A percentile compares a stretch with the other conserved stretches of the same genome.
These are phyloP conservation scores for Lytechinus variegatus DNA, from an alignment of 35 echinoderm and acorn worm species.

Conservation along the genomic window DNA sequence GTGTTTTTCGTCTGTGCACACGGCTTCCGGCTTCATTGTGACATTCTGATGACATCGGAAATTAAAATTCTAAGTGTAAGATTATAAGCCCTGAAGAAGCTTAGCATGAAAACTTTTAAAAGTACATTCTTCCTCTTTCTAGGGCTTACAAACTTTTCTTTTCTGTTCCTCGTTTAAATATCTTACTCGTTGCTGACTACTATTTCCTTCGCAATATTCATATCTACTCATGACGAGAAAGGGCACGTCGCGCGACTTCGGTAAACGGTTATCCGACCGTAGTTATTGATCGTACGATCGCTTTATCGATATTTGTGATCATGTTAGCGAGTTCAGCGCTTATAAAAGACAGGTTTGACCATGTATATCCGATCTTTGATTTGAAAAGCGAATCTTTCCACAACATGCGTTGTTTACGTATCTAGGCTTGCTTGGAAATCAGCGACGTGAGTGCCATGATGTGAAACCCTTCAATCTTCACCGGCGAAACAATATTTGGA, in stretches of 20 bases:
- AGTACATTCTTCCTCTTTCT: not conserved
- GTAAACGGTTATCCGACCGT: not conserved
- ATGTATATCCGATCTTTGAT: not conserved
- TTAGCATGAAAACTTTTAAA: not conserved
- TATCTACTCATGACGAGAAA: not conserved
- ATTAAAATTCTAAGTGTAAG: too few species aligned
- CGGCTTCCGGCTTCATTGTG: too few species aligned
- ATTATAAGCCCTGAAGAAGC: too few species aligned
- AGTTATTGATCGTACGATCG: not conserved
- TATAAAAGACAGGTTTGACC: not conserved
- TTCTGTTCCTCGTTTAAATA: not conserved
- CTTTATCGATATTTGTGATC: slow-evolving; percentile 5
- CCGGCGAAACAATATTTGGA: not conserved
- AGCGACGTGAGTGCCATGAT: not conserved
- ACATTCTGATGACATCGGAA: too few species aligned
- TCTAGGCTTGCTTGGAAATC: not conserved
- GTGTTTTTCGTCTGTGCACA: too few species aligned
- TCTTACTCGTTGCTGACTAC: not conserved
- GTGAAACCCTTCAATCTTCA: not conserved
- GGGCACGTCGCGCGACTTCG: not conserved
- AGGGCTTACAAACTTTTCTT: not conserved
- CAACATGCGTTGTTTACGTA: not conserved
- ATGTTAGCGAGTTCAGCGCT: not conserved
- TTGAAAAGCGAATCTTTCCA: not conserved
- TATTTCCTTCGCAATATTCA: not conserved